Base-by-base conservation (phyloP, 2,888 invertebrate genomes). In the Drosophila demipolita region DNA sequence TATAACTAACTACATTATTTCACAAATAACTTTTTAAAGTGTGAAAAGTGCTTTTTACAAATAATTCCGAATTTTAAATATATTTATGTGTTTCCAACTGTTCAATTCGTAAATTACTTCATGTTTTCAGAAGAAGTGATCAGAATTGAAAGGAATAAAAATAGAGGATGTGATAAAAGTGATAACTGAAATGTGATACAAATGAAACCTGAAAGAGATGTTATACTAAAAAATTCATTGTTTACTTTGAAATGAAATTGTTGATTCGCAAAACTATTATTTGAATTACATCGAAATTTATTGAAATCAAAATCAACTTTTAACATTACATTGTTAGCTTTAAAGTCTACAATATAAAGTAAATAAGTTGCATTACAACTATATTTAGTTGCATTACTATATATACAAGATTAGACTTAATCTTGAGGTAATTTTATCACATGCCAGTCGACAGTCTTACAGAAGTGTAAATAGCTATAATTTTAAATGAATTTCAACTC, bases 381-480 rank as follows among this genome's bases (percentile, higher is more conserved):
- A 17, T 55, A 36, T 36, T 23, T 32, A 20, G 17, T 23, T 23
- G 23, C 23, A 23, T 23, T 23, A 23, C 23, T 23, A 23, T 23
- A 23, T 23, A 23, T 1, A 23, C 17, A 55, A 61, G 32, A 61
- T 59, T 42, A n/a, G 2, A 0, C 1, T 38, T 65, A 59, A 66
- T 59, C 55, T 66, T 11, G 6, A 32, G 33, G 15, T 17, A 32
- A 17, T 55, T 66, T 67, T 59, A 65, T 71, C 72, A 61, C 40
- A 54, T 36, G 54, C n/a, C 52, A 17, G 50, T 35, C 77, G 82
- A 69, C 87, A 83, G 78, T 52, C 87, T 82, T 66, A 83, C 53
- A 50, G 52, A 54, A 71, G 40, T 48, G 60, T 48, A 78, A 81
- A 78, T 68, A 71, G 15, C 49, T 73, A 49, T 59, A 57, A 64